Base-by-base conservation (phyloP, 1,140 invertebrate genomes). In the Leptoteleia sp. region DNA sequence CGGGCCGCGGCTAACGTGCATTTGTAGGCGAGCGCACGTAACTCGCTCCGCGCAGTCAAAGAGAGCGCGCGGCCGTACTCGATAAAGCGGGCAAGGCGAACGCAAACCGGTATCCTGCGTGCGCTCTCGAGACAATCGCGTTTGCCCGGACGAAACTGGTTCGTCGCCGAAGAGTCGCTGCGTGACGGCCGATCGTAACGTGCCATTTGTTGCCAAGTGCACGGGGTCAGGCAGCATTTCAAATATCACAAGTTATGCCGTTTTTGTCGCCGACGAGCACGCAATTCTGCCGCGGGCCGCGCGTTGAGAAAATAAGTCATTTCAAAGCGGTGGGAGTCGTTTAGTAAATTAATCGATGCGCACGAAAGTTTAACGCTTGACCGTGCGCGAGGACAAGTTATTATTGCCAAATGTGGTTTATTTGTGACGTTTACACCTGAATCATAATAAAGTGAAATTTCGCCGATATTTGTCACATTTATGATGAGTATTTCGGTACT, bases 151-250 rank as follows among this genome's bases (percentile, higher is more conserved):
- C 54, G n/a, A 72, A 72, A 72, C 68, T 72, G 68, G 68, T 72
- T 72, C 57, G 57, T 67, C 50, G 27, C 8, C n/a, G 40, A 35
- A 29, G 38, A 62, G 45, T 25, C 9, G 1, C 67, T 62, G 55
- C 68, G 48, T 72, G 68, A 72, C 57, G 57, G 27, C 31, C 67
- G 47, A 62, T 72, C 55, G 48, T 52, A 55, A 55, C 57, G 68
- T 55, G 48, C 37, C 57, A 72, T 54, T 72, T 62, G 57, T 64
- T 73, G 57, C 50, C 70, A 48, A 55, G 70, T 73, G 48, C 57
- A 73, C 47, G 38, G 42, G 70, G 70, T 73, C 55, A 73, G 48
- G 33, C 57, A 48, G 7, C 13, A 17, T 17, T 45, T 37, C 45
- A 73, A 73, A 73, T 64, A 73, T 72, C 31, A 29, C 25, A 45